Evolutionary conservation across 2,888 invertebrate genomes (phyloP).

Genomic region (Pristionchus fissidentatus): DNA sequence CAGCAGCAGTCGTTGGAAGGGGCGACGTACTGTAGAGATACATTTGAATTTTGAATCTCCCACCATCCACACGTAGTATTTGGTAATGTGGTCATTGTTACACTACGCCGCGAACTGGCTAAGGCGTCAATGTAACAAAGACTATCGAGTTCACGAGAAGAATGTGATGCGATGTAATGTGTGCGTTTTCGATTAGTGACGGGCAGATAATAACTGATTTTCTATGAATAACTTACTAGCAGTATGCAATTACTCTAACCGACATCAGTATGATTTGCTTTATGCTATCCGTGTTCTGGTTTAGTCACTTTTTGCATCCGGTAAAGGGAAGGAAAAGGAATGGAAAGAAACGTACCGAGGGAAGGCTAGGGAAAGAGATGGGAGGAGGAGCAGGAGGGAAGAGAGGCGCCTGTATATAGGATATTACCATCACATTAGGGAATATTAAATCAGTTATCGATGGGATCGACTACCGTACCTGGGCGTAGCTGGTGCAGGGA

Average conservation of each 20-base stretch:
- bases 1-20: constrained; percentile 71
- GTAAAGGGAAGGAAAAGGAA: not conserved
- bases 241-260: constrained; percentile 10
- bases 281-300: not conserved
- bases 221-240: too few species aligned
- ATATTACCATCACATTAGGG: not conserved
- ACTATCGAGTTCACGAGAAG: constrained; percentile 22
- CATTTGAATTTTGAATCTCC: not conserved
- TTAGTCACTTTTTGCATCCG: constrained; percentile 17
- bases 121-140: not conserved
- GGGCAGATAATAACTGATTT: too few species aligned
- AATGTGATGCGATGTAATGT: not conserved
- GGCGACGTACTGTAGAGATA: constrained; percentile 46
- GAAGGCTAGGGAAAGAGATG: constrained; percentile 10
- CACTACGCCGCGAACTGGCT: constrained; percentile 13
- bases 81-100: not conserved
- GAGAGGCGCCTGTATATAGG: not conserved
- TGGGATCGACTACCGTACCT: constrained; percentile 37
- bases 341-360: not conserved
- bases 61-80: not conserved
- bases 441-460: not conserved
- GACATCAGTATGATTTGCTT: not conserved
- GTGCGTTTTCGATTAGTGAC: constrained; percentile 38
- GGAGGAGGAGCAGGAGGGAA: constrained; percentile 42
- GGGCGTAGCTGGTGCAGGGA: constrained; percentile 55